Evolutionary conservation across 2,113 vertebrate genomes (phyloP), one percentile per base, ranked within the genome.

Genomic region (Girardinichthys multiradiatus): DNA sequence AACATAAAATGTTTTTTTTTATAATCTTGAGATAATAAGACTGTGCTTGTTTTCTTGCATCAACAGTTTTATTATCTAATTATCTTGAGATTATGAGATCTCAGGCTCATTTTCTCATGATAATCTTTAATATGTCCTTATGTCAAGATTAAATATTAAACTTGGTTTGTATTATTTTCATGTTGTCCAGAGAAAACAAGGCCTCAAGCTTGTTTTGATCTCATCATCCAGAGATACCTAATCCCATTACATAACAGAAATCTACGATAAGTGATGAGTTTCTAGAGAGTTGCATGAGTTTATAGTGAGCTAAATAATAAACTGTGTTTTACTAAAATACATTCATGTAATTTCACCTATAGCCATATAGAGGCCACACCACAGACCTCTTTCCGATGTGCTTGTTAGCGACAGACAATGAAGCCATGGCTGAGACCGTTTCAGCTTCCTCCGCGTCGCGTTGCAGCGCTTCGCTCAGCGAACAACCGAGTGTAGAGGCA

Each of bases 381-480:
- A 19, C 54, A 4, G 64, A 98, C 97, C 96, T 96, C 90, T 96
- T 97, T 79, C 95, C 96, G 0, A 95, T 91, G 2, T 95, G 90
- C 83, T 97, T 98, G 88, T 96, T 96, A 1, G 94, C 98, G 64
- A 99, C 95, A 0, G 98, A 99, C 75, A 99, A 77, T 0, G 96
- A 99, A 30, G 98, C 98, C 98, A 99, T 99, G 68, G 98, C 98
- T 0, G 97, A 98, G 77, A 99, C 96, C 0, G 98, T 98, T 87
- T 99, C 98, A 0, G 98, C 96, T 76, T 99, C 98, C 64, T 99
- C 97, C 0, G 91, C 95, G 84, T 99, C 97, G 0, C 94, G 95
- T 72, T 93, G 95, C 82, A 97, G 96, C 0, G 95, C 95, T 91
- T 99, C 97, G 0, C 96, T 90, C 91, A 99, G 80, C 1, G 97